Evolutionary conservation across 2,113 vertebrate genomes (phyloP).

Genomic region (Cottus gobio): DNA sequence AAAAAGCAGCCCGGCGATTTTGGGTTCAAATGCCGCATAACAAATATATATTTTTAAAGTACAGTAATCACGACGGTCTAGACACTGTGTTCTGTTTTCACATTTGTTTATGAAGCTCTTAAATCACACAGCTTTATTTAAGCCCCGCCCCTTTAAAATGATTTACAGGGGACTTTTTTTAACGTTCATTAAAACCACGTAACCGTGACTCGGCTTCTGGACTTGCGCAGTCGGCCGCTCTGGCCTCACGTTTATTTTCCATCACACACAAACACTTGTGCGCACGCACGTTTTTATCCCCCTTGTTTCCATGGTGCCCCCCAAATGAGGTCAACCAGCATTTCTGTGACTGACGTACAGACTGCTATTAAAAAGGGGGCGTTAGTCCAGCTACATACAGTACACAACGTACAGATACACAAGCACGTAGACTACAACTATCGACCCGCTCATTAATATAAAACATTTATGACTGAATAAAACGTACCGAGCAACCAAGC

Average conservation of each 20-base stretch:
- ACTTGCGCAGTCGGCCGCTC: background rate
- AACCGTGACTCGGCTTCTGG: background rate
- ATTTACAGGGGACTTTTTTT: background rate
- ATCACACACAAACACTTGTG: background rate
- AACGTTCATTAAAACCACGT: background rate
- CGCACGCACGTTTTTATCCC: background rate
- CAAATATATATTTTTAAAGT: background rate
- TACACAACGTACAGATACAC: background rate
- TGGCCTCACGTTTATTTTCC: background rate
- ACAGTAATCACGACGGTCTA: background rate
- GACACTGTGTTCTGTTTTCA: background rate
- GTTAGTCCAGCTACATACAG: conserved; percentile 37
- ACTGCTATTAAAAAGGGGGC: conserved; percentile 62
- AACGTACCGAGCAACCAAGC: background rate
- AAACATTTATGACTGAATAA: background rate
- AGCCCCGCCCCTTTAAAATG: background rate
- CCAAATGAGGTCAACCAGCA: conserved; percentile 72
- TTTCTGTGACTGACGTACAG: conserved; percentile 58
- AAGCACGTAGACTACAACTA: background rate
- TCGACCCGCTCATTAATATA: background rate
- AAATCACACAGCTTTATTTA: background rate
- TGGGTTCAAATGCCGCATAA: background rate
- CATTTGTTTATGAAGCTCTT: background rate
- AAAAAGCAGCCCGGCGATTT: background rate
- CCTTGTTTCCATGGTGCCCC: conserved; percentile 76